Evolutionary conservation across 2,113 vertebrate species (phyloP), one percentile per base, ranked within the genome.

Genomic region (Alethe castanea): DNA sequence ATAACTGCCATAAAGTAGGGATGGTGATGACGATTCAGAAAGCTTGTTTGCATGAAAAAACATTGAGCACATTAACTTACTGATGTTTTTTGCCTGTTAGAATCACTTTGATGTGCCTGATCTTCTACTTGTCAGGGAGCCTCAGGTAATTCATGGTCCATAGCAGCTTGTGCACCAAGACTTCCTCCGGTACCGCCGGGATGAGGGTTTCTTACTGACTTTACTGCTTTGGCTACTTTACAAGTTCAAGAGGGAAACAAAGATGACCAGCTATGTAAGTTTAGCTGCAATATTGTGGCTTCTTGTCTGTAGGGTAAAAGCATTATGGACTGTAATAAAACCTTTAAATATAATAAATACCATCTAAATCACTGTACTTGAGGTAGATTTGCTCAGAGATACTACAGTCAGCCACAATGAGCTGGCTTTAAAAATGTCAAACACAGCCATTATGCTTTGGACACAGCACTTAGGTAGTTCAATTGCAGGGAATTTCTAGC

Each of bases 271-370:
- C 67, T 90, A 20, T 53, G 40, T 60, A 60, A 90, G 24, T 71
- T 74, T 48, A 88, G 52, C 76, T 95, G 90, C 38, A 92, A 19
- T 88, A 48, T 64, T 84, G 72, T 88, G 76, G 79, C 72, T 96
- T 96, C 82, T 82, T 97, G 33, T 77, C 60, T 79, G 36, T 80
- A 79, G 35, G 4, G 24, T 69, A 47, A 64, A 86, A 81, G 80
- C 64, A 38, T 31, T 86, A 40, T 25, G 56, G 22, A 19, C 56
- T 81, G 15, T 23, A 76, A 33, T 28, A 80, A 90, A 91, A 52
- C 31, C 42, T 57, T 57, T 48, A 76, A 72, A 71, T 74, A 17
- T 17, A 71, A 47, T 71, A 89, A 86, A 57, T 65, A 50, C 26
- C 22, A 44, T 38, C 13, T 56, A 54, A 81, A 42, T 79, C 87